Percentiles rank a stretch among this genome's conserved stretches.
Evolutionary conservation across 2,797 vertebrate genomes (phyloP).

Genomic region (Crocodylus rhombifer): DNA sequence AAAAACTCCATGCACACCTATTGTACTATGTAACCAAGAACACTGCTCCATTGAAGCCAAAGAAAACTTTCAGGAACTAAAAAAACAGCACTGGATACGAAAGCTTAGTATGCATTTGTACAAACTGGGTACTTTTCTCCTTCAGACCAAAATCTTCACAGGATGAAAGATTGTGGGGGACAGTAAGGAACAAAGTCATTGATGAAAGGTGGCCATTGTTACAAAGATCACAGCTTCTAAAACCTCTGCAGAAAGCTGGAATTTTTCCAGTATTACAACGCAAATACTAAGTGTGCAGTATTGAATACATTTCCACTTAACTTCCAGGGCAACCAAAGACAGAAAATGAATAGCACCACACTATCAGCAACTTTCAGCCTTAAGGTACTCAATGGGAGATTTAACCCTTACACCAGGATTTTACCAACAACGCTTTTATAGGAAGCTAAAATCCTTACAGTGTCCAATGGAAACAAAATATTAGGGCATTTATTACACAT

Average conservation of each 20-base stretch:
- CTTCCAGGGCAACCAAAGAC: constrained; percentile 60
- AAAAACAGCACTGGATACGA: rapidly evolving
- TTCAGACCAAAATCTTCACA: not conserved
- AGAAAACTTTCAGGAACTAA: not conserved
- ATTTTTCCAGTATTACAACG: constrained; percentile 25
- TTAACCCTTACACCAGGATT: constrained; percentile 43
- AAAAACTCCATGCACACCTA: not conserved
- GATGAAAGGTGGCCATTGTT: not conserved
- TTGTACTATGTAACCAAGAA: not conserved
- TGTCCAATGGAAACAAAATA: not conserved
- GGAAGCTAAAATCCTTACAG: constrained; percentile 12
- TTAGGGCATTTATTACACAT: not conserved
- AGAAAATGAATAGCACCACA: not conserved
- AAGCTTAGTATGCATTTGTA: not conserved
- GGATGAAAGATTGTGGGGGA: not conserved
- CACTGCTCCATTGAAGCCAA: not conserved
- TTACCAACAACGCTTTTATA: not conserved
- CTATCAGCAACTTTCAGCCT: constrained; percentile 20
- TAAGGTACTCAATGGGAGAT: constrained; percentile 48
- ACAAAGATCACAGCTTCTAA: not conserved
- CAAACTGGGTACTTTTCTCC: not conserved
- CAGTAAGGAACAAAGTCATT: not conserved
- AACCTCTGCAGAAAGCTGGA: not conserved
- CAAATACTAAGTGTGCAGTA: constrained; percentile 38
- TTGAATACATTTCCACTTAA: constrained; percentile 53